These are phyloP conservation scores for Gonioctena quinquepunctata DNA, from an alignment of 1,140 invertebrate genomes.

Conservation along the genomic window DNA sequence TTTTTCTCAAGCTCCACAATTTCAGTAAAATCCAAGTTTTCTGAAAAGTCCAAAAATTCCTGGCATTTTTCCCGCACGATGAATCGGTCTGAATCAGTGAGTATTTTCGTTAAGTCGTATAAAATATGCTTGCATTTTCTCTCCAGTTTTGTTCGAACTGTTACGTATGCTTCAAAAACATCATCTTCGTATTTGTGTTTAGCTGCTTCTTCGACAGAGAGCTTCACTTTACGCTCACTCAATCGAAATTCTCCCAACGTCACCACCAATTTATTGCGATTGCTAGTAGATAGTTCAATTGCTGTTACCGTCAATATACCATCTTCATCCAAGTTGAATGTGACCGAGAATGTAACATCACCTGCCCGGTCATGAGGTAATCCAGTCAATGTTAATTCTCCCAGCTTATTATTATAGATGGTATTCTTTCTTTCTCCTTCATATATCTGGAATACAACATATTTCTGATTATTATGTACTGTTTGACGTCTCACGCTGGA, in stretches of 20 bases:
- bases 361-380: slow-evolving; percentile 3
- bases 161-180: background rate
- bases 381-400: slow-evolving; percentile 7
- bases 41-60: background rate
- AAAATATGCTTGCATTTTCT: background rate
- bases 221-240: background rate
- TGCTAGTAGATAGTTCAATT: background rate
- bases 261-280: background rate
- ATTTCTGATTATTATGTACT: slow-evolving; percentile 8
- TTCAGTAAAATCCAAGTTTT: background rate
- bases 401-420: slow-evolving; percentile 14
- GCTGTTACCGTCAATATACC: slow-evolving; percentile 13
- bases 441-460: slow-evolving; percentile 7
- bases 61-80: background rate
- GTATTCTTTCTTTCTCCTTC: slow-evolving; percentile 22
- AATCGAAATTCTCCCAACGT: background rate
- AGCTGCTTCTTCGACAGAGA: slow-evolving; percentile 2
- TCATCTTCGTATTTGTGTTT: background rate
- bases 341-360: slow-evolving; percentile 2
- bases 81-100: background rate
- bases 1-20: background rate
- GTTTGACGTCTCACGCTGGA: background rate
- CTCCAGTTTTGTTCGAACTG: background rate
- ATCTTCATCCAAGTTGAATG: slow-evolving; percentile 6
- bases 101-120: no score